Base-by-base conservation (phyloP, 2,797 vertebrate species). In the Molossus molossus region DNA sequence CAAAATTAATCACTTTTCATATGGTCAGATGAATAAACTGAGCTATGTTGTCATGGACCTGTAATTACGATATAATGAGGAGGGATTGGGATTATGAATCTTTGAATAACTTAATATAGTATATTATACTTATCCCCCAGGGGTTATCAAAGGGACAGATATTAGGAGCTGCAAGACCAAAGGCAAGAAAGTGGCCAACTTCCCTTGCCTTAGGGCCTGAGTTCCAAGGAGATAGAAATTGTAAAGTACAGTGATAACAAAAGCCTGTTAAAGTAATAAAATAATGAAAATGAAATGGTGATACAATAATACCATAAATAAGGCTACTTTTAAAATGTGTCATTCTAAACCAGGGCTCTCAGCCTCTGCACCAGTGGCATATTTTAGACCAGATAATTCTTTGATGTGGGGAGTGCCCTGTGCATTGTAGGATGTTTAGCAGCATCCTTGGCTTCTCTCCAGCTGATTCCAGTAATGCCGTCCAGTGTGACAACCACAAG, bases 191-290 rank as follows among this genome's bases (percentile, higher is more conserved):
- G 33, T 60, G n/a, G 21, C 23, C 27, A 64, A 1, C 23, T 72
- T 93, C 17, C 13, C 8, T 76, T 67, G 57, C 21, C 21, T 75
- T 82, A 27, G 67, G 14, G 6, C 9, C 15, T n/a, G 6, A 81
- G 17, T 25, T 40, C 23, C 45, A 70, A 79, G 55, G 48, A 85
- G 27, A 57, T 55, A 83, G 80, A 69, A 81, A 25, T 64, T 29
- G 6, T 65, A 81, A 77, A 94, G 85, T 33, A 14, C 15, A 76
- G 40, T 77, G 70, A 80, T 75, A 94, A 50, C 62, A 80, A 77
- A 73, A 48, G 55, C 62, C 67, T 37, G n/a, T 40, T 91, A 27
- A 58, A 83, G 81, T n/a, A 93, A 90, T 48, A 53, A 45, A 67
- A 53, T 53, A 79, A 90, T n/a, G 40, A 90, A 13, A 94, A 58